A percentile compares a stretch with the other conserved stretches of the same genome.
Conservation (phyloP, 2,797 vertebrate species). For the Lithobates pipiens region DNA sequence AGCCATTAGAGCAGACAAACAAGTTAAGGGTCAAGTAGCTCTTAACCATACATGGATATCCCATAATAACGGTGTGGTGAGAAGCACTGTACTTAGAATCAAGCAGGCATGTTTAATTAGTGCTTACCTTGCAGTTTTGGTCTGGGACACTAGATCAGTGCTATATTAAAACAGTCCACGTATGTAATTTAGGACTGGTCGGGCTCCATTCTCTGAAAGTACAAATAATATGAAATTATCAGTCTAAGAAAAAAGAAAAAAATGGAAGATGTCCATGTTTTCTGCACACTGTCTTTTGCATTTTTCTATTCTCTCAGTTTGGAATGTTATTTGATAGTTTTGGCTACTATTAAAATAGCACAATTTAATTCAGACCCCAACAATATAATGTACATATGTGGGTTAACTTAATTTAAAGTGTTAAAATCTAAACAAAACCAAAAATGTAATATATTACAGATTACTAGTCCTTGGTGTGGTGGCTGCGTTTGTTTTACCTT, state of each 20-base stretch:
- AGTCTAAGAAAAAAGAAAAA: conserved; percentile 52
- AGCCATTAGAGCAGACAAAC: conserved; percentile 54
- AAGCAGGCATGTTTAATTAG: conserved; percentile 56
- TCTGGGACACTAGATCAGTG: conserved; percentile 48
- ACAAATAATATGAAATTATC: conserved; percentile 56
- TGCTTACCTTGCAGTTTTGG: conserved; percentile 60
- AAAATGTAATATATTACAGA: too few relatives aligned
- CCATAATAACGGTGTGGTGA: conserved; percentile 56
- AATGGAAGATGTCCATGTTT: conserved; percentile 29
- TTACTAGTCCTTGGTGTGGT: too few relatives aligned
- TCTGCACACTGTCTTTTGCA: conserved; percentile 11
- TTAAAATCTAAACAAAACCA: background rate
- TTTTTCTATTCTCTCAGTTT: background rate
- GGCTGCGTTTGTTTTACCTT: too few relatives aligned
- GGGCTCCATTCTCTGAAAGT: conserved; percentile 54
- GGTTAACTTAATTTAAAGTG: too few relatives aligned
- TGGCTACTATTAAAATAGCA: background rate
- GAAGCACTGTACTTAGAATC: conserved; percentile 53
- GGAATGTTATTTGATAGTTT: background rate
- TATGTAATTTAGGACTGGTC: conserved; percentile 60
- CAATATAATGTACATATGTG: background rate
- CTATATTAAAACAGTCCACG: conserved; percentile 57
- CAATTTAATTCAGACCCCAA: background rate
- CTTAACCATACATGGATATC: conserved; percentile 45
- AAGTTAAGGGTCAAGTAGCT: conserved; percentile 45